A percentile compares a stretch with the other conserved stretches of the same genome.
Evolutionary conservation across 2,888 invertebrate species (phyloP).

Genomic region (Apamea monoglypha): DNA sequence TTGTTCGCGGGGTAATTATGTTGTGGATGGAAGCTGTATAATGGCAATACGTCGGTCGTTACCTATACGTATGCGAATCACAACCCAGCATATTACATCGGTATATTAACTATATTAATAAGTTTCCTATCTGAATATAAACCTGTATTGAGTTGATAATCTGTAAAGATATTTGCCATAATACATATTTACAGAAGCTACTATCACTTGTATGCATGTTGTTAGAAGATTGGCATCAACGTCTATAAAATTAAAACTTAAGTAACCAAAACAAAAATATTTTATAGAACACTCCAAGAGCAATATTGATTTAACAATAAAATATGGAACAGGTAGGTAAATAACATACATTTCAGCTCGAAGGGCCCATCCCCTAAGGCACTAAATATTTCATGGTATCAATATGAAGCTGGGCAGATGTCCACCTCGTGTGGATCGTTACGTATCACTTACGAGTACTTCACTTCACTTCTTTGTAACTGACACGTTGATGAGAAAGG

Average conservation of each 20-base stretch:
- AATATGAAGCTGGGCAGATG: conserved; percentile 16
- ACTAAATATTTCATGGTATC: conserved; percentile 47
- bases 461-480: conserved; percentile 18
- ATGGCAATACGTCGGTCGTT: background rate
- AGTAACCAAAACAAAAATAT: background rate
- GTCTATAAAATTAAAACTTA: background rate
- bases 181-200: background rate
- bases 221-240: background rate
- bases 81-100: background rate
- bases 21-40: background rate
- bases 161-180: background rate
- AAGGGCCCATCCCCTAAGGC: background rate
- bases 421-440: conserved; percentile 28
- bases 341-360: background rate
- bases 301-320: background rate
- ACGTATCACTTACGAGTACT: conserved; percentile 3
- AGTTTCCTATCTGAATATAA: no score
- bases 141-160: no score
- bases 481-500: conserved; percentile 15
- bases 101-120: background rate
- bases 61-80: background rate
- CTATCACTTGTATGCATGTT: background rate
- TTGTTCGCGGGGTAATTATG: conserved; percentile 25
- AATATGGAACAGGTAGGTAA: background rate
- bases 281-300: background rate